These are phyloP conservation scores for Melanostoma scalare DNA, from an alignment of 2,888 invertebrate genomes.

Conservation along the genomic window DNA sequence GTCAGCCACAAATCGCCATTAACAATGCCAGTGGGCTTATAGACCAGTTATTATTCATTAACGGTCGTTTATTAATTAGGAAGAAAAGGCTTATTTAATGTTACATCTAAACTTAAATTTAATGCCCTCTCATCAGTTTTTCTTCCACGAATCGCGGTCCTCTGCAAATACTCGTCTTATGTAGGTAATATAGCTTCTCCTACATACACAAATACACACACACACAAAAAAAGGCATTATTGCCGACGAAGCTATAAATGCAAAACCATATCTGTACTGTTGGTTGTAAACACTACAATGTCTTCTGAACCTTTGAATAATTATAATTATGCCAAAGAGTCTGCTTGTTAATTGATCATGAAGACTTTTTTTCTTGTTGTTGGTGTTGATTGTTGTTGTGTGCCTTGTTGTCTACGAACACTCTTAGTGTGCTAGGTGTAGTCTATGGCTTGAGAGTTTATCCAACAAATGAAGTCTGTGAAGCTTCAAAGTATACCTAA, in stretches of 20 bases:
- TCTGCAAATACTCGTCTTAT: background rate
- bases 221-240: background rate
- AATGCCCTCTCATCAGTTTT: slow-evolving; percentile 57
- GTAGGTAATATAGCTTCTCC: background rate
- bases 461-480: no score
- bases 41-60: slow-evolving; percentile 61
- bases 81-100: slow-evolving; percentile 44
- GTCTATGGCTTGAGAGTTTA: no score
- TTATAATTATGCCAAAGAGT: slow-evolving; percentile 32
- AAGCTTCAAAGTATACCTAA: no score
- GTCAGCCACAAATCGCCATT: slow-evolving; percentile 45
- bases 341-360: slow-evolving; percentile 61
- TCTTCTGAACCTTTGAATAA: slow-evolving; percentile 48
- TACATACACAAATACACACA: no score
- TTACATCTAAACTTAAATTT: slow-evolving; percentile 59
- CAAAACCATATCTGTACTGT: background rate
- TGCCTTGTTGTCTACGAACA: no score
- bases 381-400: no score
- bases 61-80: slow-evolving; percentile 60
- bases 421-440: no score
- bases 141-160: slow-evolving; percentile 5
- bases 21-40: slow-evolving; percentile 42
- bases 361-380: slow-evolving; percentile 17
- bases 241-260: background rate
- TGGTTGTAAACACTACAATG: slow-evolving; percentile 1